phyloP scores from a whole-genome alignment of 1,140 invertebrate genomes.

The Caenorhabditis elegans region WBcel235 BX284606.5:7244001-7244500 shows the following conservation, averaged over 20 bases:
- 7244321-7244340: slow-evolving; percentile 6
- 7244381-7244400: background rate
- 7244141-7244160: slow-evolving; percentile 10
- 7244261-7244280: background rate
- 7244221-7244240: background rate
- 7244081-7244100: background rate
- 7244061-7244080: background rate
- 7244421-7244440: background rate
- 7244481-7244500: background rate
- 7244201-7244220: background rate
- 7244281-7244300: background rate
- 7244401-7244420: background rate
- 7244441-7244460: slow-evolving; percentile 11
- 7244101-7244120: background rate
- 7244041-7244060: background rate
- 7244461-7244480: slow-evolving; percentile 3
- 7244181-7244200: background rate
- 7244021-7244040: background rate
- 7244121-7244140: background rate
- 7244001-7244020: background rate
- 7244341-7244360: background rate
- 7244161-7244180: background rate
- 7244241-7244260: background rate
- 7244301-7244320: background rate
- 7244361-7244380: slow-evolving; percentile 25